A percentile compares a stretch with the other conserved stretches of the same genome.
phyloP scores from a whole-genome alignment of 2,113 vertebrate genomes.

The Callorhinus ursinus region DNA sequence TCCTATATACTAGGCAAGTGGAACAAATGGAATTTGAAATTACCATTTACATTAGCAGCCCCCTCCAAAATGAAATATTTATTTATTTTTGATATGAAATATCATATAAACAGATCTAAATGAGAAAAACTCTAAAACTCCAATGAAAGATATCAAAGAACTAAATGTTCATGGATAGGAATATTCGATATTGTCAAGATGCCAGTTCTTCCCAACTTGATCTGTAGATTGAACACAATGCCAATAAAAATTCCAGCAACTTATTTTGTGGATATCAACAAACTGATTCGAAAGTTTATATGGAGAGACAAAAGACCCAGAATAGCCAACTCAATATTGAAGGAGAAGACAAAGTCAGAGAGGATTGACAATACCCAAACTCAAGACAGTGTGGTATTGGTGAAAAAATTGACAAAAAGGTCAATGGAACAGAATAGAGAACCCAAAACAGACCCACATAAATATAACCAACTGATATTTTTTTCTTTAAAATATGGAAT shows the following conservation, averaged over 20 bases:
- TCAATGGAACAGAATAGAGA: neutral
- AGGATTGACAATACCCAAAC: neutral
- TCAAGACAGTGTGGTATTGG: neutral
- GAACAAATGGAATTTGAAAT: constrained; percentile 24
- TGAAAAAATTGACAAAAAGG: neutral
- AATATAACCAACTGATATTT: neutral
- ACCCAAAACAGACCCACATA: neutral
- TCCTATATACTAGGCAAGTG: neutral
- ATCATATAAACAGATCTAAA: neutral
- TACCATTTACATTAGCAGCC: neutral
- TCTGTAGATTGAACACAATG: neutral
- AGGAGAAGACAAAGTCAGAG: neutral
- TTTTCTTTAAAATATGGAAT: no score
- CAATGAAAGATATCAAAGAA: neutral
- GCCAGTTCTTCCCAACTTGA: neutral
- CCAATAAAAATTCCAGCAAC: neutral
- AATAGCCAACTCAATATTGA: neutral
- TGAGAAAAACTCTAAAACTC: neutral
- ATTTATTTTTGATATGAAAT: neutral
- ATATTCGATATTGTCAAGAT: neutral
- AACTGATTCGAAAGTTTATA: constrained; percentile 5
- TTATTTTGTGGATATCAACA: neutral
- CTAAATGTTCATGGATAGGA: neutral
- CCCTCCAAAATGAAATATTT: neutral
- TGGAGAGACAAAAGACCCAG: neutral